Base-by-base conservation (phyloP, 2,888 invertebrate species). In the Heliothis peltigera region DNA sequence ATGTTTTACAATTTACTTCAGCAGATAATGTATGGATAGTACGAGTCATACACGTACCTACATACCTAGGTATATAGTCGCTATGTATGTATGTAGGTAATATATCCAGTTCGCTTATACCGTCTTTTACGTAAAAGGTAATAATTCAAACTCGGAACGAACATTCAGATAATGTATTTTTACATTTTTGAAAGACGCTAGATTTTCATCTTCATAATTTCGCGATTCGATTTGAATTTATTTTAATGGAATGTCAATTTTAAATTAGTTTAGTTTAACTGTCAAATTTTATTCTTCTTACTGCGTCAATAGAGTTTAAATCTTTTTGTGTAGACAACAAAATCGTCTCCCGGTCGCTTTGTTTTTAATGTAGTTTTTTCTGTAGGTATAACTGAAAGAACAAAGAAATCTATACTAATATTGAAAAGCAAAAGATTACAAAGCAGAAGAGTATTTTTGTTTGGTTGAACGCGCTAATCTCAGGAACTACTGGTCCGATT, bases 341-440 rank as follows among this genome's bases (percentile, higher is more conserved):
- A 59, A 1, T 87, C 84, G 17, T 89, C 91, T 0, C 88, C 89
- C 0, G 72, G 69, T 62, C 92, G 83, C 75, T 94, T 94, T 0
- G 75, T 75, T 67, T 83, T 87, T 1, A 76, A 32, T 1, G 70
- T 19, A 0, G 79, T 80, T 21, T 65, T 79, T 56, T 82, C 82
- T 43, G 75, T 76, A 0, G 87, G 47, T 56, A 70, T 55, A 22
- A 83, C 93, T 93, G 88, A 73, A 91, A 91, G 49, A 53, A 63
- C 69, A 48, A 3, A 48, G n/a, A n/a, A n/a, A n/a, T n/a, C n/a
- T n/a, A n/a, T n/a, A n/a, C n/a, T n/a, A n/a, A n/a, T n/a, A n/a
- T n/a, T n/a, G n/a, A n/a, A n/a, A n/a, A n/a, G n/a, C n/a, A n/a
- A n/a, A n/a, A n/a, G n/a, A n/a, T n/a, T n/a, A n/a, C n/a, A n/a